Percentiles rank a stretch among this genome's conserved stretches.
Conservation (phyloP, 2,113 vertebrate species). For the Pantherophis guttatus region DNA sequence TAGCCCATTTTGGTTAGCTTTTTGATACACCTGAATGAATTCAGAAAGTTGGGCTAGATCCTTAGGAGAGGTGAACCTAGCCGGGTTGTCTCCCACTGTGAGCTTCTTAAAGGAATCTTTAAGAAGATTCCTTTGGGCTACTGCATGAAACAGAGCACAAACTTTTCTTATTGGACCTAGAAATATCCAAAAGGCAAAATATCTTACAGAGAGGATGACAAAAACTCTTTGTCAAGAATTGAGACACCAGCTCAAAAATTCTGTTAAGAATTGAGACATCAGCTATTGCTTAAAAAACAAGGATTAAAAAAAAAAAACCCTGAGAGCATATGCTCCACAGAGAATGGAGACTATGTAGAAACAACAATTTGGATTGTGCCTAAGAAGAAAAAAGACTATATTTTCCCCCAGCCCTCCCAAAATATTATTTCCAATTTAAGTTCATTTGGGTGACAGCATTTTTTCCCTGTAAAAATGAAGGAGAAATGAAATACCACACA, state of each 20-base stretch:
- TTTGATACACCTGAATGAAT: not conserved
- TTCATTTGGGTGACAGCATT: not conserved
- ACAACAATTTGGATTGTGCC: not conserved
- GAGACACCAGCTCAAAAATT: not conserved
- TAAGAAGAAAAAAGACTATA: accelerated
- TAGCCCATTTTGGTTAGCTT: not conserved
- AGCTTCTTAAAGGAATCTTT: not conserved
- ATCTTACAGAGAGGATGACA: not conserved
- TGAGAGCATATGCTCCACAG: not conserved
- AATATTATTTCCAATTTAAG: accelerated
- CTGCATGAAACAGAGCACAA: not conserved
- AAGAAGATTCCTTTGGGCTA: not conserved
- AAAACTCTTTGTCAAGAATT: not conserved
- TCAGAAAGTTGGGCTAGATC: not conserved
- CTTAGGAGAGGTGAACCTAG: not conserved
- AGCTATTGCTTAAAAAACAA: not conserved
- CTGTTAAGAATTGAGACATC: not conserved
- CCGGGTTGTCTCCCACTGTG: not conserved
- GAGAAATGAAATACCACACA: not conserved
- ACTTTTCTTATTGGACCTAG: not conserved
- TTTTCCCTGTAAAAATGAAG: not conserved
- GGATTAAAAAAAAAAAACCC: not conserved
- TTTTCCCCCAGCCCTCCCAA: not conserved
- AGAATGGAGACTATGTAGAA: not conserved
- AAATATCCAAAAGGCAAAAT: not conserved